Base-by-base conservation (phyloP, 2,113 vertebrate genomes). In the Daphoenositta chrysoptera region DNA sequence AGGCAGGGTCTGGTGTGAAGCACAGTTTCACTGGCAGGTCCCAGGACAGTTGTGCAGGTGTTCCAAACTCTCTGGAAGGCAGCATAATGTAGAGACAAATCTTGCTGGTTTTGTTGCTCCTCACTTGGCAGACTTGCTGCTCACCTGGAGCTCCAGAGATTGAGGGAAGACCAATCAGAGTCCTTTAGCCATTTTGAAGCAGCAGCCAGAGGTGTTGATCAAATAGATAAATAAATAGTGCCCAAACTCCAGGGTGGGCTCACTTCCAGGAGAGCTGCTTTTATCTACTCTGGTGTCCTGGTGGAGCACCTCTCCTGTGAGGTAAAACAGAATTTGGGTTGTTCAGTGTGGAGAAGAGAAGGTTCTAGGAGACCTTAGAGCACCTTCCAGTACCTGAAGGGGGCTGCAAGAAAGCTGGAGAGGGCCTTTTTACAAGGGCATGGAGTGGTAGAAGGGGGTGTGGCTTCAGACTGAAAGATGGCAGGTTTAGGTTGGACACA, bases 241-340 rank as follows among this genome's bases (percentile, higher is more conserved):
- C 11, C 31, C 35, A 33, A 28, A 58, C 33, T 75, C 42, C 61
- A 78, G 56, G 27, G 10, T 87, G 51, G 33, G 14, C 31, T 82
- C 44, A 24, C 14, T 22, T 61, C 24, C 16, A 48, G 42, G 39
- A 82, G 40, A 68, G 23, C 40, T 75, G 33, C 40, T 10, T 84
- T 78, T 24, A 23, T 50, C 47, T 70, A 1, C 26, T 11, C 7
- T 2, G 1, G 10, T 75, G 39, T 63, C 30, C 28, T 0, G 0
- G 2, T 56, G 31, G 54, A 81, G 2, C 35, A 53, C 12, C 48
- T 82, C 22, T 76, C 5, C 53, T 50, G 1, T 23, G 57, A 68
- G 18, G 10, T 68, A 6, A 89, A 51, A 12, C 42, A 53, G 20
- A 48, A 17, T 27, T 79, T 20, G 13, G 6, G 20, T 61, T 70